These are phyloP conservation scores for Epinotia bilunana DNA, from an alignment of 2,888 invertebrate genomes.

Conservation along the genomic window DNA sequence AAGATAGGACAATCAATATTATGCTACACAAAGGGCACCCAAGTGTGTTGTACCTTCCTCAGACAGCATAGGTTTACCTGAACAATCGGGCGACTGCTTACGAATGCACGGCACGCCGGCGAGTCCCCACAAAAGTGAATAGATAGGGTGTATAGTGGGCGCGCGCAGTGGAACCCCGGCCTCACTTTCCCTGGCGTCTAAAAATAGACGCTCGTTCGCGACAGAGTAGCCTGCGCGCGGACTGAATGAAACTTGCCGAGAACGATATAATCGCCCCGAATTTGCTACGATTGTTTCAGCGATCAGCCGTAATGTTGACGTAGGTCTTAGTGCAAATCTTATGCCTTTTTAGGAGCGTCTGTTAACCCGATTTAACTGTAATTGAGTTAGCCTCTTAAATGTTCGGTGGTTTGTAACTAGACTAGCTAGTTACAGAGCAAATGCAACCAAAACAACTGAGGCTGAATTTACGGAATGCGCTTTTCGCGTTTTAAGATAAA, in stretches of 20 bases:
- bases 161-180: conserved; percentile 71
- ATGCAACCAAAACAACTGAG: too few relatives aligned
- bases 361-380: background rate
- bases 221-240: conserved; percentile 59
- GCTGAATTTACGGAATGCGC: too few relatives aligned
- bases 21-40: too few relatives aligned
- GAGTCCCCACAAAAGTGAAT: conserved; percentile 69
- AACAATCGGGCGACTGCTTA: conserved; percentile 64
- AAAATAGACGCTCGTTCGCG: conserved; percentile 77
- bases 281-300: conserved; percentile 22
- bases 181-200: conserved; percentile 78
- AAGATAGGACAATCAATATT: too few relatives aligned
- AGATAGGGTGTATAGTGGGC: conserved; percentile 64
- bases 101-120: conserved; percentile 75
- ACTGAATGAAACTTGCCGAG: conserved; percentile 38
- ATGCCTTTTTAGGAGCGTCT: background rate
- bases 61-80: conserved; percentile 52
- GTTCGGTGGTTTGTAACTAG: too few relatives aligned
- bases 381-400: background rate
- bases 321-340: conserved; percentile 10
- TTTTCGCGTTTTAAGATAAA: too few relatives aligned
- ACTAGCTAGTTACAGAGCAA: too few relatives aligned
- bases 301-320: conserved; percentile 20
- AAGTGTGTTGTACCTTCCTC: conserved; percentile 25
- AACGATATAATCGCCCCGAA: conserved; percentile 29